Conservation (phyloP, 2,888 invertebrate genomes). For the Eupeodes latifasciatus region DNA sequence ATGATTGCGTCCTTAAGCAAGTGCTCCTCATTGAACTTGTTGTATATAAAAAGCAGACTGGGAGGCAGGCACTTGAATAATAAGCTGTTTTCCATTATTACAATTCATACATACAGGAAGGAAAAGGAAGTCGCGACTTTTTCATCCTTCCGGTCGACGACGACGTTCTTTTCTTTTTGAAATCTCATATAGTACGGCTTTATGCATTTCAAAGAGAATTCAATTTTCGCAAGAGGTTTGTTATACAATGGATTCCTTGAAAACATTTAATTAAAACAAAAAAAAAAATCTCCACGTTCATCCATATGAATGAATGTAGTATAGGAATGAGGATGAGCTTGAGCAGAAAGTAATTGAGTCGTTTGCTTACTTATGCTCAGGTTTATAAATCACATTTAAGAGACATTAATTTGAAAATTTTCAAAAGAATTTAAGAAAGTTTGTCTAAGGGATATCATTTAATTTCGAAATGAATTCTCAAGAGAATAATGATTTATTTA, state of each 20-base stretch:
- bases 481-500: background rate
- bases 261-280: background rate
- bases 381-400: slow-evolving; percentile 22
- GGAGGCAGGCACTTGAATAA: background rate
- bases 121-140: background rate
- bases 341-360: slow-evolving; percentile 21
- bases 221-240: background rate
- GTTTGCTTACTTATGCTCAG: background rate
- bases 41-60: background rate
- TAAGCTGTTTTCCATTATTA: slow-evolving; percentile 9
- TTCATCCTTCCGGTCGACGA: background rate
- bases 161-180: background rate
- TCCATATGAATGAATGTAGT: no score
- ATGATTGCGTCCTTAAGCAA: background rate
- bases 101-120: background rate
- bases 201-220: slow-evolving; percentile 1
- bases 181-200: background rate
- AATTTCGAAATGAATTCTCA: slow-evolving; percentile 4
- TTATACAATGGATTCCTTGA: slow-evolving; percentile 1
- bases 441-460: slow-evolving; percentile 6
- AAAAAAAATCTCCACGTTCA: background rate
- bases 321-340: background rate
- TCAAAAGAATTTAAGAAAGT: background rate
- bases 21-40: slow-evolving; percentile 16
- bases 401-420: slow-evolving; percentile 23